Evolutionary conservation across 1,140 invertebrate species (phyloP), one percentile per base, ranked within the genome.

Genomic region (Saccostrea cuccullata): DNA sequence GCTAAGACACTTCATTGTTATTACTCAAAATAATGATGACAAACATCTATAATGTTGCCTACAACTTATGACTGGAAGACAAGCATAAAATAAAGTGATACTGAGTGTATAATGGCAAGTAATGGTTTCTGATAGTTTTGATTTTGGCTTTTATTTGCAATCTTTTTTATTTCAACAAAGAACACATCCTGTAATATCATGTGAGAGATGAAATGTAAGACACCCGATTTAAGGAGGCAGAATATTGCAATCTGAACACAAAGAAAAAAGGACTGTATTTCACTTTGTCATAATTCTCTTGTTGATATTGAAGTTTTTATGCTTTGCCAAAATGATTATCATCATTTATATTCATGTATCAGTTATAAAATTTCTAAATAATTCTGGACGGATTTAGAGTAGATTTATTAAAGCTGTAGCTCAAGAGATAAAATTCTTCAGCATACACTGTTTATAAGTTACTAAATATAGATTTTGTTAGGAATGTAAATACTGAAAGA

Each of bases 221-320:
- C 26, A 77, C 70, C 13, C 11, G 9, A 73, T 11, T 20, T 64
- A 64, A 17, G n/a, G 58, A 17, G n/a, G n/a, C 17, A 64, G 26
- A 15, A 30, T 73, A 73, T 73, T 73, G 70, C 26, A 77, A 36
- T 6, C 26, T 77, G 70, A 77, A 77, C 70, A 77, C 70, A 40
- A 17, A 36, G 30, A 77, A 36, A 77, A 36, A 36, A 15, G 4
- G 60, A 47, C 47, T 47, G 40, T 47, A 47, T 47, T 47, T 47
- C 9, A 47, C 5, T 47, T 47, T 20, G n/a, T 64, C 58, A 60
- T 64, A 64, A 64, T 5, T 64, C 58, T n/a, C 6, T n/a, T 64
- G n/a, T 64, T 20, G 5, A 64, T 64, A 64, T 64, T 64, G 58
- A 17, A 64, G n/a, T n/a, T n/a, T 0, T n/a, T 64, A 20, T 64